Evolutionary conservation across 2,888 invertebrate genomes (phyloP), one percentile per base, ranked within the genome.

Genomic region (Phortica magna): DNA sequence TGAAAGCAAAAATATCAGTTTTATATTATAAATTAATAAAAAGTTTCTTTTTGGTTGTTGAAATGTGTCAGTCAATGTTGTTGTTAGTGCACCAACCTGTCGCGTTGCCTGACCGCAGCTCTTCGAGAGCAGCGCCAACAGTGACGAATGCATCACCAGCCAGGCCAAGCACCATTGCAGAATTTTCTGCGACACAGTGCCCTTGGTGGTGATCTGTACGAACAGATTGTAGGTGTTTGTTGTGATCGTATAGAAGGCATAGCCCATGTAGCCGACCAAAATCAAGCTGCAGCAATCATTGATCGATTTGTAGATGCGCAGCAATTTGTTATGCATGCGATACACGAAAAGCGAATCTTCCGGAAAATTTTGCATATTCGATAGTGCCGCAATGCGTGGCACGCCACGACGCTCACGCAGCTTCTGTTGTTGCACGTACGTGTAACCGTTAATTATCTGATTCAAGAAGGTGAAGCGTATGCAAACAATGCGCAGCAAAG

Each of bases 211-310:
- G 42, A 91, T 88, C 78, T 91, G 90, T 1, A 91, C 89, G 73
- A 91, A 91, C 0, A 91, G 83, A 78, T 89, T 89, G n/a, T 91
- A 91, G 14, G 90, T 89, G 42, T 89, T 90, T 42, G 91, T 90
- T 39, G 91, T 91, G 61, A 91, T 90, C 19, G 88, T 88, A 76
- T 91, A 91, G 77, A 91, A 91, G 2, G 89, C 87, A 75, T 88
- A 91, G 2, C 90, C 91, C 86, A 91, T 85, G 76, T 90, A 90
- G 48, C 87, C 84, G 6, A 91, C 89, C 53, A 91, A 79, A 70
- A 91, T 86, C 57, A 91, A 77, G 72, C 90, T 91, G 80, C 89
- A 90, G 48, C 88, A 85, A 41, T 91, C 90, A 72, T 91, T 91
- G 65, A 90, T 85, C 64, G 82, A 78, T 76, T 90, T 90, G 68